A percentile compares a stretch with the other conserved stretches of the same genome.
These are phyloP conservation scores for Lepus townsendii DNA, from an alignment of 2,797 vertebrate species.

Conservation along the genomic window DNA sequence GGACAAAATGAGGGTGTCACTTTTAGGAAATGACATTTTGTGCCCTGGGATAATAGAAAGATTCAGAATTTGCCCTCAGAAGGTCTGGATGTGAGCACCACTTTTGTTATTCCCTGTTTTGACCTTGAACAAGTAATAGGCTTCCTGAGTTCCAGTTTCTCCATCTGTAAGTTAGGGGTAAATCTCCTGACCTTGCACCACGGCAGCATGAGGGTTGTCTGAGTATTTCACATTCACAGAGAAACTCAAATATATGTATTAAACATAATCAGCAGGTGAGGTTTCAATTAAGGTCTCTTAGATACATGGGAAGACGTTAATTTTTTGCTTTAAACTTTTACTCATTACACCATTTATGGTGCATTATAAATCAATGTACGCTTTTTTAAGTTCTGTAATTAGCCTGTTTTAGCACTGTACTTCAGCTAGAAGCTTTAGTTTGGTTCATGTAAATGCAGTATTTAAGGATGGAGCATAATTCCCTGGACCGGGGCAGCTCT, in stretches of 20 bases:
- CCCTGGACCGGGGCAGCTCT: not conserved
- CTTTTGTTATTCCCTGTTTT: not conserved
- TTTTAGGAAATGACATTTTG: not conserved
- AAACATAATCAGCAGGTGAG: not conserved
- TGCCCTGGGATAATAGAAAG: not conserved
- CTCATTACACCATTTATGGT: not conserved
- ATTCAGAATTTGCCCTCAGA: not conserved
- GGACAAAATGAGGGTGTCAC: not conserved
- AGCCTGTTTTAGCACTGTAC: not conserved
- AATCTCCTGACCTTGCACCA: not conserved
- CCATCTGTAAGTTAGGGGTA: not conserved
- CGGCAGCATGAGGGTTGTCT: not conserved
- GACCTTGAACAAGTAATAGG: not conserved
- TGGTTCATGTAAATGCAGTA: constrained; percentile 18
- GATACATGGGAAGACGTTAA: constrained; percentile 1
- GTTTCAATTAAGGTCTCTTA: not conserved
- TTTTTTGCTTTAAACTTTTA: constrained; percentile 13
- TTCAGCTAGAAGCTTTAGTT: not conserved
- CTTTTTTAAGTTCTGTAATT: not conserved
- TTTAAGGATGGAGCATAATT: not conserved
- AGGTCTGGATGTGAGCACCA: not conserved
- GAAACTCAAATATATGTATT: not conserved
- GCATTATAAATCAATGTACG: not conserved
- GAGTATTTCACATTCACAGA: not conserved
- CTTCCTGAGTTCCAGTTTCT: not conserved